Evolutionary conservation across 2,113 vertebrate species (phyloP).

Genomic region (Isichthys henryi): DNA sequence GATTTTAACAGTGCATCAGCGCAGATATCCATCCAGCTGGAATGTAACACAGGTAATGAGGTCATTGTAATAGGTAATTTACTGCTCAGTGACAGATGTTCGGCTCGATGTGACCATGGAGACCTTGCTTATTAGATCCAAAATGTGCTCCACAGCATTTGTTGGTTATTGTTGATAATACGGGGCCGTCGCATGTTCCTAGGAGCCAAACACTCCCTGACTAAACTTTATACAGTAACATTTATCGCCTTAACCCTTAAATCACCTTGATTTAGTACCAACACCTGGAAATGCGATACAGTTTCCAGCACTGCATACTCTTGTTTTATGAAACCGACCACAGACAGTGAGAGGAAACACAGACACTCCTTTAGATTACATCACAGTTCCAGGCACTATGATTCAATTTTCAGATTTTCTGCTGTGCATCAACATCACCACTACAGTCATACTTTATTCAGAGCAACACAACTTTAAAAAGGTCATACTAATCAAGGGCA

Average conservation of each 20-base stretch:
- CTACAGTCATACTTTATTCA: background rate
- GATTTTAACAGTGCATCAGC: background rate
- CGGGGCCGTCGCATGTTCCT: background rate
- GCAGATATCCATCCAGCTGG: background rate
- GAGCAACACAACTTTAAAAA: background rate
- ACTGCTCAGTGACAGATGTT: background rate
- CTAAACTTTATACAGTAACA: background rate
- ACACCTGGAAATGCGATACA: background rate
- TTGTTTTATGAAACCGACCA: background rate
- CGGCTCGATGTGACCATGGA: background rate
- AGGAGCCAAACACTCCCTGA: background rate
- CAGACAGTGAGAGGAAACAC: background rate
- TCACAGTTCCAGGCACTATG: background rate
- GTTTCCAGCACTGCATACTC: background rate
- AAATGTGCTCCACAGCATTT: background rate
- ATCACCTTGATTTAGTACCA: background rate
- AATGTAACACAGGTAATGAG: background rate
- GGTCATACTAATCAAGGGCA: background rate
- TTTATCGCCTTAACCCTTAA: background rate
- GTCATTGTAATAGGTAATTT: background rate
- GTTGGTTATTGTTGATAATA: background rate
- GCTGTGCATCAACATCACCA: background rate
- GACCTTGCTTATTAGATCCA: background rate
- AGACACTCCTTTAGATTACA: background rate
- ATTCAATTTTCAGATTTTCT: background rate